Evolutionary conservation across 2,888 invertebrate species (phyloP).

Genomic region (Allygus modestus): DNA sequence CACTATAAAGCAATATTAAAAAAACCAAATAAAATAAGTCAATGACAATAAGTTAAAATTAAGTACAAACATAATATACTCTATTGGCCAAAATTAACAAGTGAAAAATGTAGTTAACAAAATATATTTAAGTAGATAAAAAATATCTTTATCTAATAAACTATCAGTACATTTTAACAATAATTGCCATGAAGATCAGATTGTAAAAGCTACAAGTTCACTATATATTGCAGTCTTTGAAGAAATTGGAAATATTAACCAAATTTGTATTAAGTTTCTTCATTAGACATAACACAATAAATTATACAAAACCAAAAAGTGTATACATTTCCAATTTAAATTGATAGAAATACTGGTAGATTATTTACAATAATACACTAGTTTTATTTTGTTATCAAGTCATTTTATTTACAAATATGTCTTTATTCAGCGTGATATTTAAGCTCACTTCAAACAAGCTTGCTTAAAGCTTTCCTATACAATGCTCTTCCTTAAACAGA

Average conservation of each 20-base stretch:
- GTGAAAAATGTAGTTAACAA: not conserved
- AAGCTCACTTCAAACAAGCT: not conserved
- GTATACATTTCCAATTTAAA: not conserved
- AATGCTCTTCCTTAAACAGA: not conserved
- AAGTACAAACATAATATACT: conserved; percentile 15
- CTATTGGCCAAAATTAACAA: conserved; percentile 11
- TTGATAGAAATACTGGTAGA: not conserved
- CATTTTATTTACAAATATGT: conserved; percentile 13
- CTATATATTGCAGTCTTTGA: not conserved
- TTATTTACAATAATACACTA: not conserved
- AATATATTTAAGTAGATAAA: conserved; percentile 11
- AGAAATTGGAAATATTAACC: not conserved
- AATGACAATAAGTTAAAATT: not conserved
- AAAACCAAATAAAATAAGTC: conserved; percentile 6
- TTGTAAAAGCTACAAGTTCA: not conserved
- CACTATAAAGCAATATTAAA: conserved; percentile 8
- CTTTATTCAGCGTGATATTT: not conserved
- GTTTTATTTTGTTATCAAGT: not conserved
- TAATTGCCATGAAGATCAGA: not conserved
- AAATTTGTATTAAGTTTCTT: not conserved
- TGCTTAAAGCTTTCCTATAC: not conserved
- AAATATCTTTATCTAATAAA: not conserved
- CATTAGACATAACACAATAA: not conserved
- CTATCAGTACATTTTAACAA: conserved; percentile 1
- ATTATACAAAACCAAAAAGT: not conserved